These are phyloP conservation scores for Cryptophagus acutangulus DNA, from an alignment of 2,888 invertebrate genomes.

Conservation along the genomic window DNA sequence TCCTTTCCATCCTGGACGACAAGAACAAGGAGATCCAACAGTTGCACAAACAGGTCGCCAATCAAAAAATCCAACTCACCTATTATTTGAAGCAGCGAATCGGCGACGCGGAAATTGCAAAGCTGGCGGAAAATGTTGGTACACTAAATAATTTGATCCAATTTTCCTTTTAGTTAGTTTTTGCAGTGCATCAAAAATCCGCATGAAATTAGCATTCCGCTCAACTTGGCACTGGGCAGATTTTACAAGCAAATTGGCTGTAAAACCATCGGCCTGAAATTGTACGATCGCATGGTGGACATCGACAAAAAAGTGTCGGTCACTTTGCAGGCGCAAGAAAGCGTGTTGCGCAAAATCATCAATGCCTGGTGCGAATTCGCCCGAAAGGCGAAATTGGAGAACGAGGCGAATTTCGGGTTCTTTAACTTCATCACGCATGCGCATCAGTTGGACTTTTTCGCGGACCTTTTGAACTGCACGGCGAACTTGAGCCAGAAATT, in stretches of 20 bases:
- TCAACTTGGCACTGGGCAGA: conserved; percentile 35
- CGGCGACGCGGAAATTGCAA: conserved; percentile 25
- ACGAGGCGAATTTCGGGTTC: too few species aligned
- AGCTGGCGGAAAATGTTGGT: conserved; percentile 27
- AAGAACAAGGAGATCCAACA: conserved; percentile 35
- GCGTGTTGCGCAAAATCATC: conserved; percentile 31
- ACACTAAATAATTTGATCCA: conserved; percentile 1
- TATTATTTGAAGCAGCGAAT: conserved; percentile 37
- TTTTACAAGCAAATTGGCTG: conserved; percentile 34
- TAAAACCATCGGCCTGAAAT: conserved; percentile 31
- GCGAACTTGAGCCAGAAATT: conserved; percentile 29
- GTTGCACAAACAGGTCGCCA: conserved; percentile 35
- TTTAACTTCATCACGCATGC: conserved; percentile 23
- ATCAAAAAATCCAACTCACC: conserved; percentile 38
- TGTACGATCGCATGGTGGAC: conserved; percentile 36
- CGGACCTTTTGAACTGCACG: conserved; percentile 30
- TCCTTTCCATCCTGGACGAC: conserved; percentile 35
- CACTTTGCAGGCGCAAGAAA: conserved; percentile 31
- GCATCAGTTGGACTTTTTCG: conserved; percentile 30
- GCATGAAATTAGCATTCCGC: conserved; percentile 34
- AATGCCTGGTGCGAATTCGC: conserved; percentile 26
- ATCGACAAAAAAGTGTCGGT: conserved; percentile 27
- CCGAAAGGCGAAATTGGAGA: conserved; percentile 10
- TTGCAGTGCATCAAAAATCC: conserved; percentile 32
- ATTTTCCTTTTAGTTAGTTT: conserved; percentile 9